A percentile compares a stretch with the other conserved stretches of the same genome.
phyloP scores from a whole-genome alignment of 2,888 invertebrate genomes.

The Polyploca ridens region DNA sequence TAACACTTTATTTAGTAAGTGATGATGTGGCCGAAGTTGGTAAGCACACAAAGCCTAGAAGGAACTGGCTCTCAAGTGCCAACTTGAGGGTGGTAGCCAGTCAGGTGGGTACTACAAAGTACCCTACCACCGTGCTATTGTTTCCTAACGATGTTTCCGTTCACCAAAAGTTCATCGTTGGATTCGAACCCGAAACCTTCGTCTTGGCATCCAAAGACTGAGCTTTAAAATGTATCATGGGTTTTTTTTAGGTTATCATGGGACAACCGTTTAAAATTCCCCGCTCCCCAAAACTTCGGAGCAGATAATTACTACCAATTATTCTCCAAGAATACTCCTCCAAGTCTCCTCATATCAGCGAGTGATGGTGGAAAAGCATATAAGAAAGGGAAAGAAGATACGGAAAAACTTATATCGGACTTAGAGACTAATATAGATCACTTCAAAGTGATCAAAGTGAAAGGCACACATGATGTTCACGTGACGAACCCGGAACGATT shows the following conservation, averaged over 20 bases:
- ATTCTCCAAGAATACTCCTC: constrained; percentile 54
- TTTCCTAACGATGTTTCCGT: no score
- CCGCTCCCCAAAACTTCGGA: constrained; percentile 55
- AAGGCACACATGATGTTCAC: constrained; percentile 86
- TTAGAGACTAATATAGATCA: constrained; percentile 31
- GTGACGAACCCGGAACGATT: constrained; percentile 83
- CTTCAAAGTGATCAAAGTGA: constrained; percentile 52
- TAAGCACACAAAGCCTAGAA: no score
- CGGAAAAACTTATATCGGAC: constrained; percentile 36
- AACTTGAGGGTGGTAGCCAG: no score
- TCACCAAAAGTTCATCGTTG: no score
- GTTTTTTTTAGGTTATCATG: constrained; percentile 62
- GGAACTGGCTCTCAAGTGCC: no score
- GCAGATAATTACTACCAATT: constrained; percentile 54
- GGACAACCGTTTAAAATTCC: constrained; percentile 55
- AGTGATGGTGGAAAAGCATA: constrained; percentile 29
- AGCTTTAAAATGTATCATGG: no score
- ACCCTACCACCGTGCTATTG: no score
- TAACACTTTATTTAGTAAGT: no score
- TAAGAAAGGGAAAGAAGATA: constrained; percentile 30
- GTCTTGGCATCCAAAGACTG: no score
- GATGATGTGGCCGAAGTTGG: no score
- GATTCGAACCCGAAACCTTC: no score
- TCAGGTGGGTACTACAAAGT: no score
- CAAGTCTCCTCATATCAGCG: constrained; percentile 56